Evolutionary conservation across 2,888 invertebrate genomes (phyloP).

Genomic region (Caenorhabditis sulstoni): DNA sequence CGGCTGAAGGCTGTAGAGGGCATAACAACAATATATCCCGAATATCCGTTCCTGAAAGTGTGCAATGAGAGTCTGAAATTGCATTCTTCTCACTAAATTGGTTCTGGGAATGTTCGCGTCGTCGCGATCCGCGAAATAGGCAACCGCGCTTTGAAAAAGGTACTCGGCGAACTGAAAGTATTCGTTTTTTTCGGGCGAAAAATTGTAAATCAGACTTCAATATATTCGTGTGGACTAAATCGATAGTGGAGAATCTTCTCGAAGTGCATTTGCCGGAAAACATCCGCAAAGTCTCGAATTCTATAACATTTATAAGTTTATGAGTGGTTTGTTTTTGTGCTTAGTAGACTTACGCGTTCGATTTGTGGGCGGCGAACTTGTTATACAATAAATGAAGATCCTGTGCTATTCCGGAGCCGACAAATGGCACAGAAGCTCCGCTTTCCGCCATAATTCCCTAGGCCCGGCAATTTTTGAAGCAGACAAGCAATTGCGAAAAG

Average conservation of each 20-base stretch:
- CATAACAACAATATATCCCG: slow-evolving; percentile 66
- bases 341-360: slow-evolving; percentile 29
- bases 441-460: slow-evolving; percentile 22
- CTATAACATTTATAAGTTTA: slow-evolving; percentile 26
- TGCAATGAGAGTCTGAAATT: background rate
- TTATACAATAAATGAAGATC: slow-evolving; percentile 54
- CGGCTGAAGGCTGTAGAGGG: slow-evolving; percentile 65
- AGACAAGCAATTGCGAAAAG: background rate
- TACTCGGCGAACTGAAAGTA: slow-evolving; percentile 66
- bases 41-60: slow-evolving; percentile 61
- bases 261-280: slow-evolving; percentile 56
- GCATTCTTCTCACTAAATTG: background rate
- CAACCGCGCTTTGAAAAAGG: slow-evolving; percentile 56
- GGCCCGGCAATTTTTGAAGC: background rate
- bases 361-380: slow-evolving; percentile 36
- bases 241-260: slow-evolving; percentile 60
- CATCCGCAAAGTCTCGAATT: slow-evolving; percentile 53
- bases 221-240: slow-evolving; percentile 57
- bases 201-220: slow-evolving; percentile 53
- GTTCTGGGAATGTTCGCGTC: no score
- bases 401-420: slow-evolving; percentile 47
- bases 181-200: background rate
- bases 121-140: slow-evolving; percentile 46
- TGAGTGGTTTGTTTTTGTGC: background rate
- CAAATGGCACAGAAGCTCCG: slow-evolving; percentile 25